phyloP scores from a whole-genome alignment of 2,888 invertebrate species.

The Geophilus truncorum region DNA sequence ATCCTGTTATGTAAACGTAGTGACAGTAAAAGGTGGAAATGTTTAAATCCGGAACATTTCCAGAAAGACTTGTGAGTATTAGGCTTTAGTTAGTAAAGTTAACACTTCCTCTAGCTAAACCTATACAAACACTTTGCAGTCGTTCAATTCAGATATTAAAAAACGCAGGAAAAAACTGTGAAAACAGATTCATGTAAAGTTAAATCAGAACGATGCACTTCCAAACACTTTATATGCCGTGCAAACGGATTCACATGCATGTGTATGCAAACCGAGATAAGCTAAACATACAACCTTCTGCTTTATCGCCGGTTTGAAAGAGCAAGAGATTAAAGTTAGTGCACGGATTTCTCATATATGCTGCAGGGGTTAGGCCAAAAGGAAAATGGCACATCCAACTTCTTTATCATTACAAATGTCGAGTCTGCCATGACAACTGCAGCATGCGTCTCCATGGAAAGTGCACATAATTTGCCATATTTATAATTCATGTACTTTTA shows the following conservation, averaged over 20 bases:
- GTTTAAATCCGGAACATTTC: too few species aligned
- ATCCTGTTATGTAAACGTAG: too few species aligned
- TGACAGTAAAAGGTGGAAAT: too few species aligned
- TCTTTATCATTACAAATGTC: background rate
- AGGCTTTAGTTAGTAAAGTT: too few species aligned
- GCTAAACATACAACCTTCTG: slow-evolving; percentile 27
- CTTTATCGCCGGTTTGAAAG: slow-evolving; percentile 24
- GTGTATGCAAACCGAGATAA: slow-evolving; percentile 25
- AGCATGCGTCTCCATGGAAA: background rate
- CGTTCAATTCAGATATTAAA: background rate
- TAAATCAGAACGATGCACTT: slow-evolving; percentile 7
- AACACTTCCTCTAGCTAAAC: too few species aligned
- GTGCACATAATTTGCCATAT: background rate
- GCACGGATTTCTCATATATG: slow-evolving; percentile 21
- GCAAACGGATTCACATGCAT: slow-evolving; percentile 4
- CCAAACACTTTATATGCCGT: slow-evolving; percentile 12
- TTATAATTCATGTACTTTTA: background rate
- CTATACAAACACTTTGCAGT: too few species aligned
- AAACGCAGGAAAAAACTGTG: background rate
- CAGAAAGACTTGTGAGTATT: too few species aligned
- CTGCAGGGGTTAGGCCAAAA: background rate
- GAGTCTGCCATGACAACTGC: background rate
- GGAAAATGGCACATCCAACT: background rate
- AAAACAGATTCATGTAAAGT: background rate
- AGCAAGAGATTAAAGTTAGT: slow-evolving; percentile 25